Conservation (phyloP, 2,113 vertebrate species). For the Clarias batrachus region DNA sequence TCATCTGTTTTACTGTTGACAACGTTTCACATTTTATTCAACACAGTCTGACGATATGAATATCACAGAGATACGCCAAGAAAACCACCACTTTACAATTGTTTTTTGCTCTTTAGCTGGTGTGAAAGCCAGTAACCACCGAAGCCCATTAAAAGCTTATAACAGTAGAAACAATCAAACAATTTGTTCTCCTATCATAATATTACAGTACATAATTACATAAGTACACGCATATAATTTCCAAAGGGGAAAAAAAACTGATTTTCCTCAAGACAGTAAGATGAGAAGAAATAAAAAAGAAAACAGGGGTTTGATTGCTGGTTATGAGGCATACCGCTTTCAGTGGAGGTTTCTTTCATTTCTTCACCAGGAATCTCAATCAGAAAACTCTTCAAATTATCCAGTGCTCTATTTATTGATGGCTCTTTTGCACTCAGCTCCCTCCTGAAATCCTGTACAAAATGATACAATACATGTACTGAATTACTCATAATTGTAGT, state of each 20-base stretch:
- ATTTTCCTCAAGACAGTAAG: background rate
- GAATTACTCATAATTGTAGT: background rate
- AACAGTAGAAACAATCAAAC: background rate
- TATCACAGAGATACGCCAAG: too few species aligned
- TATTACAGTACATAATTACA: background rate
- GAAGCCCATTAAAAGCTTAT: background rate
- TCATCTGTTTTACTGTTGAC: too few species aligned
- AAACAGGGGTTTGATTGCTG: background rate
- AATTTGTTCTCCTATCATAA: background rate
- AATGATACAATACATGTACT: background rate
- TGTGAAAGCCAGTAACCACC: background rate
- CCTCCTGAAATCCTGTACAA: constrained; percentile 65
- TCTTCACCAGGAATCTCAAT: constrained; percentile 65
- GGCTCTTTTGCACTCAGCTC: constrained; percentile 70
- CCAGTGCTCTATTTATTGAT: constrained; percentile 63
- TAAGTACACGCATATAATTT: background rate
- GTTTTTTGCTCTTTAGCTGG: too few species aligned
- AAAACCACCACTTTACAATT: too few species aligned
- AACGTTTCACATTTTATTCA: too few species aligned
- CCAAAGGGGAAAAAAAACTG: background rate
- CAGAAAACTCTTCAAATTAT: constrained; percentile 67
- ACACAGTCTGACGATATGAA: too few species aligned
- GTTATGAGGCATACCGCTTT: constrained; percentile 60
- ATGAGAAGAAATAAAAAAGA: background rate
- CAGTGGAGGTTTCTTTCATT: constrained; percentile 57